Conservation (phyloP, 2,888 invertebrate genomes). For the Anoplius nigerrimus region DNA sequence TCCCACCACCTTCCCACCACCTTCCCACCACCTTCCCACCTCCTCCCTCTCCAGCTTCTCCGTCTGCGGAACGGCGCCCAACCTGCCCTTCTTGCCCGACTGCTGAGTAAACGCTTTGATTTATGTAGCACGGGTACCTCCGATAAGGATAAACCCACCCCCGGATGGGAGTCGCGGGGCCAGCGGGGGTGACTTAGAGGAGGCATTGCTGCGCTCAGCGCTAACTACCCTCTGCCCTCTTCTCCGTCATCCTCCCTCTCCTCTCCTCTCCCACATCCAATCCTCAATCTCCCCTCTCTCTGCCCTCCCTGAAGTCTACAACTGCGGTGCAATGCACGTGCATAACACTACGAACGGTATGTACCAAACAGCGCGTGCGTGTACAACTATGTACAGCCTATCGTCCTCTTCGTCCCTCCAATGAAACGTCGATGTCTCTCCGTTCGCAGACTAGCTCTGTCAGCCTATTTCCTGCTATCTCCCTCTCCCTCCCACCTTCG, state of each 20-base stretch:
- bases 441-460: background rate
- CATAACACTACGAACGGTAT: background rate
- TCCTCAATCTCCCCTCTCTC: background rate
- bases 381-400: background rate
- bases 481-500: conserved; percentile 21
- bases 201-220: conserved; percentile 57
- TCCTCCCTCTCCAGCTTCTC: conserved; percentile 10
- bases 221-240: conserved; percentile 32
- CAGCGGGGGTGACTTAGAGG: conserved; percentile 22
- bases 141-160: conserved; percentile 67
- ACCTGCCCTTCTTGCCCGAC: conserved; percentile 17
- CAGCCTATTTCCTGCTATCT: background rate
- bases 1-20: background rate
- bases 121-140: conserved; percentile 65
- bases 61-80: background rate
- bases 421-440: background rate
- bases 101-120: conserved; percentile 70
- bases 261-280: conserved; percentile 6
- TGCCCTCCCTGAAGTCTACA: background rate
- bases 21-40: conserved; percentile 19
- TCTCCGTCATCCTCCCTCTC: conserved; percentile 31
- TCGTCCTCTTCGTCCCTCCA: background rate
- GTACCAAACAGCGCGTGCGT: background rate
- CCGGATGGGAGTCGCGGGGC: conserved; percentile 21
- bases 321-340: background rate